Conservation (phyloP, 2,888 invertebrate genomes). For the Brenthis hecate region DNA sequence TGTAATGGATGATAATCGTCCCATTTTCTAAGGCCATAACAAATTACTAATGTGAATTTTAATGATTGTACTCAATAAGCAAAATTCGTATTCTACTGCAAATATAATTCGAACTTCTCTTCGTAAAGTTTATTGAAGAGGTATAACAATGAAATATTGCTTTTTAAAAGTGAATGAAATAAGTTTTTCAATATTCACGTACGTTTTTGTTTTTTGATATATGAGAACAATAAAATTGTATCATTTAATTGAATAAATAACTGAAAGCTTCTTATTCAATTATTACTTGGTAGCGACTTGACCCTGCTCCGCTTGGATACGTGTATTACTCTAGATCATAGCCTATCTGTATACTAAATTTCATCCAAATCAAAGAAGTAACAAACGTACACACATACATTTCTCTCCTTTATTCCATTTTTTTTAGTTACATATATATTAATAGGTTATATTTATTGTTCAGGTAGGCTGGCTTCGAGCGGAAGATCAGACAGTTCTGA, state of each 20-base stretch:
- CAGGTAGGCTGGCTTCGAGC: slow-evolving; percentile 95
- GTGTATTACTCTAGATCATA: neutral
- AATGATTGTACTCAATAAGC: slow-evolving; percentile 1
- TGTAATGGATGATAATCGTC: slow-evolving; percentile 39
- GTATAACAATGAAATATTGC: slow-evolving; percentile 21
- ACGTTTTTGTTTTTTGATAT: slow-evolving; percentile 7
- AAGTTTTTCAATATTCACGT: slow-evolving; percentile 23
- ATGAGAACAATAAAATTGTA: slow-evolving; percentile 4
- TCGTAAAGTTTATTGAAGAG: slow-evolving; percentile 17
- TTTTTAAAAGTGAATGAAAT: slow-evolving; percentile 16
- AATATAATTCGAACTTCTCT: slow-evolving; percentile 11
- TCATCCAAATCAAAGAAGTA: too few relatives aligned
- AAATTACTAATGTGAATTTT: neutral
- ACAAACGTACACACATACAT: too few relatives aligned
- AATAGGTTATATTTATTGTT: neutral
- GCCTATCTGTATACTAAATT: too few relatives aligned
- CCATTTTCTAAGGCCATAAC: slow-evolving; percentile 23
- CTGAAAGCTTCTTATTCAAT: too few relatives aligned
- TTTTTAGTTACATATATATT: neutral
- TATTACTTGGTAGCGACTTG: neutral
- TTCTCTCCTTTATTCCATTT: neutral
- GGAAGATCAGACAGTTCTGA: slow-evolving; percentile 94
- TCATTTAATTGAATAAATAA: slow-evolving; percentile 1
- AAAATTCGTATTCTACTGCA: neutral
- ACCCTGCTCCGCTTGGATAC: neutral